Conservation (phyloP, 2,797 vertebrate species). For the Sylvia borin region DNA sequence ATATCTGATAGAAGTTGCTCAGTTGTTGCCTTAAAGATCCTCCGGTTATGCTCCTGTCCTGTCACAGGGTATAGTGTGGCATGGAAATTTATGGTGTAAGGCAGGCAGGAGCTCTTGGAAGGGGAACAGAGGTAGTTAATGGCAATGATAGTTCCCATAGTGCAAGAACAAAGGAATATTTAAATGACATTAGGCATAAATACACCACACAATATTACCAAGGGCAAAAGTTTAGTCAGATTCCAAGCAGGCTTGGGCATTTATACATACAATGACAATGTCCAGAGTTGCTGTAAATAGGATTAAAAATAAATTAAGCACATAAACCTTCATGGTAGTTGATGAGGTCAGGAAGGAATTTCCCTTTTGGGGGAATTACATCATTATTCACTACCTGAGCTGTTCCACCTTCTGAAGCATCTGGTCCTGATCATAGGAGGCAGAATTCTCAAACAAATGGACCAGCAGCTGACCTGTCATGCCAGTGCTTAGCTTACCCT, state of each 20-base stretch:
- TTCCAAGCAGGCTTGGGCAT: slow-evolving; percentile 28
- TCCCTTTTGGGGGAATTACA: slow-evolving; percentile 33
- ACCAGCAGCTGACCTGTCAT: not conserved
- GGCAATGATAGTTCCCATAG: not conserved
- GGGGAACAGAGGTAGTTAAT: not conserved
- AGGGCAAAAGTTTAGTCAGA: slow-evolving; percentile 45
- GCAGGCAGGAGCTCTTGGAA: not conserved
- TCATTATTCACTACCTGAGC: not conserved
- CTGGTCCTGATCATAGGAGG: slow-evolving; percentile 20
- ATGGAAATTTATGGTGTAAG: not conserved
- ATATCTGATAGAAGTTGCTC: not conserved
- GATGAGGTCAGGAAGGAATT: slow-evolving; percentile 65
- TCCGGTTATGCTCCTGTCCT: not conserved
- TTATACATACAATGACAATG: slow-evolving; percentile 12
- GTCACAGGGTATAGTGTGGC: not conserved
- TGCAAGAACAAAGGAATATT: slow-evolving; percentile 16
- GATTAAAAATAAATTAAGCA: slow-evolving; percentile 62
- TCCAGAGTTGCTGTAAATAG: slow-evolving; percentile 58
- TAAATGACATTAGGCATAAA: slow-evolving; percentile 14
- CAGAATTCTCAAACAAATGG: not conserved
- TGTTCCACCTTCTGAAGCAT: slow-evolving; percentile 30
- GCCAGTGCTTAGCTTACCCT: not conserved
- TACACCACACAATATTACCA: not conserved
- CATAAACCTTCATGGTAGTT: slow-evolving; percentile 50
- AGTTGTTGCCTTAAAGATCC: not conserved